Conservation (phyloP, 2,888 invertebrate genomes). For the Sacculina carcini region DNA sequence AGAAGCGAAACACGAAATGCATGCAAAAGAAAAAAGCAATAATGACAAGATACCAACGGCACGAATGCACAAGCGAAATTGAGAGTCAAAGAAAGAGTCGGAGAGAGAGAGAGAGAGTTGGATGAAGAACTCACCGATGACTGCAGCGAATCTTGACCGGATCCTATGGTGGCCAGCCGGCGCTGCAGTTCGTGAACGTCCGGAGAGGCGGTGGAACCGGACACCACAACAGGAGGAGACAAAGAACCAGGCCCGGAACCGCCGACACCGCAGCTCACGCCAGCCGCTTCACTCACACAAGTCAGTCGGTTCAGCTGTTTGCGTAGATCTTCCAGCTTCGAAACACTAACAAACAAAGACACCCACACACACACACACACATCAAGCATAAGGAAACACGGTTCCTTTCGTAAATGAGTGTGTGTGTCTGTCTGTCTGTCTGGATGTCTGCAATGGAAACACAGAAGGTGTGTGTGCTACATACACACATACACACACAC, state of each 20-base stretch:
- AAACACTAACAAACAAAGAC: background rate
- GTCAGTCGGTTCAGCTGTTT: slow-evolving; percentile 1
- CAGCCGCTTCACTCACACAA: background rate
- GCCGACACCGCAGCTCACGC: no score
- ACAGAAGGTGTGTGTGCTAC: no score
- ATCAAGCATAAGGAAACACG: background rate
- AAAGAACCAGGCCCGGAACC: no score
- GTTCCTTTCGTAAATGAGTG: background rate
- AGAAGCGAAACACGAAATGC: no score
- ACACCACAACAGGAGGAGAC: background rate
- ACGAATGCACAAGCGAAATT: no score
- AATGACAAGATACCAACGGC: no score
- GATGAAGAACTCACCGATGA: no score
- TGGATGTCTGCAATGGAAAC: background rate
- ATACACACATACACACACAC: no score
- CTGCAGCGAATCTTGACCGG: background rate
- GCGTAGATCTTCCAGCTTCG: background rate
- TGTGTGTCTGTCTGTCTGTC: background rate
- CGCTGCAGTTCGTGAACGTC: background rate
- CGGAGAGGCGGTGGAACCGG: background rate
- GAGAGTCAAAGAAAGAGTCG: no score
- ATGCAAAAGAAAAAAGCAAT: no score
- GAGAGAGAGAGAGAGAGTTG: no score
- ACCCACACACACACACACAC: background rate
- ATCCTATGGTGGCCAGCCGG: background rate